Evolutionary conservation across 2,113 vertebrate genomes (phyloP).

Genomic region (Himantopus leucocephalus): DNA sequence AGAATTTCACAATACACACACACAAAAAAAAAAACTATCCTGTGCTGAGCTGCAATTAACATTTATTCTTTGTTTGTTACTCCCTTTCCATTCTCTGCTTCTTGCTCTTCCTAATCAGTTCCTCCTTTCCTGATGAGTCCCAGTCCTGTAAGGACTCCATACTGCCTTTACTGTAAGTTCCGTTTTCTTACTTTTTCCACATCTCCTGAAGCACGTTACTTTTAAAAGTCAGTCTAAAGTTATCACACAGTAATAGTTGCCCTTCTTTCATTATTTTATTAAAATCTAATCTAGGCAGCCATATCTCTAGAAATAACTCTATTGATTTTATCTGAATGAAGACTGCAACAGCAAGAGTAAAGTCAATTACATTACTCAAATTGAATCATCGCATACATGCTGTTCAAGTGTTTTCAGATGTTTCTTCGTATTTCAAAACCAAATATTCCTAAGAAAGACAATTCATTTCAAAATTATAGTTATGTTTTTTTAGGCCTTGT

Average conservation of each 20-base stretch:
- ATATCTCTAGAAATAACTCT: background rate
- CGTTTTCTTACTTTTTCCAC: background rate
- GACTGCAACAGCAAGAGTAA: background rate
- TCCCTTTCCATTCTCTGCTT: background rate
- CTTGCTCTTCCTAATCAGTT: background rate
- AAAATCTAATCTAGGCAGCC: background rate
- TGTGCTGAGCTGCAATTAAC: background rate
- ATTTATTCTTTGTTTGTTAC: background rate
- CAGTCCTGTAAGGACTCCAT: background rate
- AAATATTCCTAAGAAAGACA: background rate
- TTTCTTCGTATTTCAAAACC: background rate
- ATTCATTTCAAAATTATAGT: background rate
- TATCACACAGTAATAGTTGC: background rate
- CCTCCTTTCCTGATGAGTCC: background rate
- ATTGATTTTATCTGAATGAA: background rate
- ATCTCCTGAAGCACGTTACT: background rate
- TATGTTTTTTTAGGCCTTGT: background rate
- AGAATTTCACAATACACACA: background rate
- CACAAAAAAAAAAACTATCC: background rate
- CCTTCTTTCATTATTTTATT: background rate
- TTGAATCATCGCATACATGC: background rate
- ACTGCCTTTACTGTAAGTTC: background rate
- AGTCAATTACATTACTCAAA: background rate
- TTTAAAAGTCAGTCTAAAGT: background rate
- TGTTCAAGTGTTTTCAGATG: background rate